Evolutionary conservation across 2,113 vertebrate species (phyloP), one percentile per base, ranked within the genome.

Genomic region (Daphoenositta chrysoptera): DNA sequence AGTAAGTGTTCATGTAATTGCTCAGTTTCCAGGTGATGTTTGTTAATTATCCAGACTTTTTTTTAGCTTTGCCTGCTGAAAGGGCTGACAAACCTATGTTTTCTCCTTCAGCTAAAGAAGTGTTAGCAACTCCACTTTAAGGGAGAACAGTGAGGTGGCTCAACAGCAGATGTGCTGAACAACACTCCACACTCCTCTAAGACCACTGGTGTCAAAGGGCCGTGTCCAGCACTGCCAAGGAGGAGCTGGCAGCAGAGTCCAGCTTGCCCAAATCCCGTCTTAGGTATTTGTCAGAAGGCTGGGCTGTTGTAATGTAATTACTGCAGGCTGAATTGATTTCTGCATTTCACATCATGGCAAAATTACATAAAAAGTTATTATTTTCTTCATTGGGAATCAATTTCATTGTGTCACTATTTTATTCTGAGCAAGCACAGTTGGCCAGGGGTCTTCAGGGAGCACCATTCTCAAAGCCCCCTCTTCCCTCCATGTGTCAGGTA

Each of bases 191-290:
- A 7, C 42, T 60, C 24, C 71, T 48, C 33, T 65, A 64, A 85
- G 21, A 83, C 44, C 18, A 16, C 44, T 51, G 71, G 42, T 3
- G 12, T 57, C 35, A 28, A n/a, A 57, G 28, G 11, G 16, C 24
- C 3, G 0, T 8, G 40, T 31, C 39, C 44, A 11, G 40, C 33
- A 37, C 7, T 64, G 42, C 45, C 0, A 0, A 61, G 42, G 66
- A 90, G 58, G 15, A 64, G n/a, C 37, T 65, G 54, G 47, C 20
- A 84, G 47, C 64, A 73, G 15, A 28, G 37, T n/a, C 35, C 76
- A 51, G 33, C 33, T 24, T 79, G 39, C 31, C 48, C 9, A n/a
- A 40, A 37, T 71, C 45, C 24, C 16, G 13, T 69, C 61, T 70
- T 77, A 53, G 40, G 9, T 23, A 8, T 50, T 56, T 2, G 1